Percentiles rank a stretch among this genome's conserved stretches.
Evolutionary conservation across 2,888 invertebrate species (phyloP).

Genomic region (Cheilosia variabilis): DNA sequence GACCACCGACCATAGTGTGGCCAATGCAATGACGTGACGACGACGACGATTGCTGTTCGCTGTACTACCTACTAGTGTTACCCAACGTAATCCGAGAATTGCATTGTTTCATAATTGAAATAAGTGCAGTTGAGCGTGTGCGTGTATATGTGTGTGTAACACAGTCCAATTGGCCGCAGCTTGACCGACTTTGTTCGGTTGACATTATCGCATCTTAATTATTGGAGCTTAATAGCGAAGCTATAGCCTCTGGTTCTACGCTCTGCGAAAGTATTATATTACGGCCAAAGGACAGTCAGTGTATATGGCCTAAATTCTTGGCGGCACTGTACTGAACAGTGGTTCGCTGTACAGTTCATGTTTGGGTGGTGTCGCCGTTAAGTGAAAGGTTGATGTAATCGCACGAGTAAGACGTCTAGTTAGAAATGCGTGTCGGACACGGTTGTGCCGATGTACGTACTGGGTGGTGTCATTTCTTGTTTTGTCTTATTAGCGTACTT

Average conservation of each 20-base stretch:
- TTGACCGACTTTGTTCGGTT: constrained; percentile 69
- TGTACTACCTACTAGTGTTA: constrained; percentile 45
- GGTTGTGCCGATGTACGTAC: constrained; percentile 44
- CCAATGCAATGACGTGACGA: constrained; percentile 15
- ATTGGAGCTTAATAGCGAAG: constrained; percentile 63
- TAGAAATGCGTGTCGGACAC: constrained; percentile 47
- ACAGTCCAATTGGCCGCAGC: constrained; percentile 67
- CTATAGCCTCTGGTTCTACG: constrained; percentile 40
- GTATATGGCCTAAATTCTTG: constrained; percentile 47
- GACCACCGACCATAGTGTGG: constrained; percentile 62
- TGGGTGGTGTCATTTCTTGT: constrained; percentile 32
- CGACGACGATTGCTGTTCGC: neutral
- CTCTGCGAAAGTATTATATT: constrained; percentile 51
- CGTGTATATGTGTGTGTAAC: constrained; percentile 19
- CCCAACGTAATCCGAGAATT: constrained; percentile 72
- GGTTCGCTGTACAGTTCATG: neutral
- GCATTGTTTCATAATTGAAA: constrained; percentile 75
- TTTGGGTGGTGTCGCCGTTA: constrained; percentile 39
- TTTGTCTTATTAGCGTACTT: neutral
- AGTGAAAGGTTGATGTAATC: constrained; percentile 70
- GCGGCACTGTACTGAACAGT: neutral
- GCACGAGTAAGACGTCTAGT: constrained; percentile 45
- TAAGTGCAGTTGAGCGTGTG: constrained; percentile 58
- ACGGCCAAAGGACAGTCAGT: constrained; percentile 61
- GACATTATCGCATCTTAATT: constrained; percentile 72